These are phyloP conservation scores for Tuberolachnus salignus DNA, from an alignment of 2,888 invertebrate species.

Conservation along the genomic window DNA sequence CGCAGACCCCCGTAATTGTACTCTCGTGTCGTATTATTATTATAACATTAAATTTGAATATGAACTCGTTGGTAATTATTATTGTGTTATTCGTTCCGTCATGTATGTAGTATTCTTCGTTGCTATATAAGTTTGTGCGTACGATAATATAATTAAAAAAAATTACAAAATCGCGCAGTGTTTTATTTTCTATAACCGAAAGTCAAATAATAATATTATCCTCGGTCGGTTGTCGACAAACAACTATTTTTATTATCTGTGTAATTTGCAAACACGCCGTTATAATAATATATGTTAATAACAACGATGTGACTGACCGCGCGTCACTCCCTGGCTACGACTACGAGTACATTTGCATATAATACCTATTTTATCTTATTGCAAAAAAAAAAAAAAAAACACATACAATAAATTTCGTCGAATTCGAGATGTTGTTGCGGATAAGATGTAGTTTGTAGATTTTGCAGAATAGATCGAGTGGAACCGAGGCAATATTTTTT, in stretches of 20 bases:
- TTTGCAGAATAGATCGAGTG: background rate
- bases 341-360: too few species aligned
- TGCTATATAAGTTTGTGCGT: too few species aligned
- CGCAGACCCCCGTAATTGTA: too few species aligned
- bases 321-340: background rate
- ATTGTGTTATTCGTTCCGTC: too few species aligned
- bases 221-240: background rate
- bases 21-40: too few species aligned
- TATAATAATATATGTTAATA: constrained; percentile 1
- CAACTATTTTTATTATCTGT: background rate
- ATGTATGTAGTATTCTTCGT: too few species aligned
- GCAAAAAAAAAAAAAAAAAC: background rate
- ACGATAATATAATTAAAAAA: background rate
- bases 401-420: background rate
- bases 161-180: background rate
- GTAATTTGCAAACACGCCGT: background rate
- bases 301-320: background rate
- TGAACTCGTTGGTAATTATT: too few species aligned
- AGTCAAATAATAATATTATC: background rate
- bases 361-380: background rate
- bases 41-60: too few species aligned
- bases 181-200: too few species aligned
- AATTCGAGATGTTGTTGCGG: background rate
- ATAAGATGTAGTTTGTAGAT: background rate
- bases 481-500: too few species aligned